Conservation (phyloP, 2,797 vertebrate species). For the Pseudomugil gertrudae region DNA sequence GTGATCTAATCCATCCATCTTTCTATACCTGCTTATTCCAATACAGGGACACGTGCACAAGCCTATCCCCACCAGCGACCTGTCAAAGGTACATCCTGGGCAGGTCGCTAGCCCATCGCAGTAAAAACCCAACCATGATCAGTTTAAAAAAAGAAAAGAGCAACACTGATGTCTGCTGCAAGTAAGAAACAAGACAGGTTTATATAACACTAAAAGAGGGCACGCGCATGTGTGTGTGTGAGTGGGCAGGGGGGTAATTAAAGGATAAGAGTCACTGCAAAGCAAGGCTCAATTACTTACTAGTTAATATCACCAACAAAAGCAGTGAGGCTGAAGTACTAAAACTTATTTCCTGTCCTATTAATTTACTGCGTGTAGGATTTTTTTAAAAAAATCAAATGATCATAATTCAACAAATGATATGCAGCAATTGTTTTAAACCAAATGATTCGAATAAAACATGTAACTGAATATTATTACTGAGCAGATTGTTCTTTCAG, state of each 20-base stretch:
- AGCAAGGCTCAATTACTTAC: slow-evolving; percentile 28
- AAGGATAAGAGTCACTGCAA: not conserved
- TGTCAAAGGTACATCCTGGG: too few relatives aligned
- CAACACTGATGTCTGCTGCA: too few relatives aligned
- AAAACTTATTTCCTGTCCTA: slow-evolving; percentile 1
- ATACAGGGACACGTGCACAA: too few relatives aligned
- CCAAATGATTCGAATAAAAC: not conserved
- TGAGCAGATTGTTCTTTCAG: not conserved
- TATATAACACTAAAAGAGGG: not conserved
- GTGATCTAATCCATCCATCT: too few relatives aligned
- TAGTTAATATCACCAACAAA: slow-evolving; percentile 39
- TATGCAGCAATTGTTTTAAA: not conserved
- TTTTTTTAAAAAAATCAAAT: not conserved
- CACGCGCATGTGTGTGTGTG: too few relatives aligned
- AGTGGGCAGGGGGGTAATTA: too few relatives aligned
- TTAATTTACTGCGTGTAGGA: not conserved
- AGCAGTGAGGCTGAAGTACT: slow-evolving; percentile 52
- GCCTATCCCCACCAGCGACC: too few relatives aligned
- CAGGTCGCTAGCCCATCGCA: too few relatives aligned
- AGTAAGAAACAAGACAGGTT: not conserved
- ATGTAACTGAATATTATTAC: not conserved
- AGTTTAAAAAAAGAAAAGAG: too few relatives aligned
- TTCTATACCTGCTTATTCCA: too few relatives aligned
- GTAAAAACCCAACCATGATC: too few relatives aligned
- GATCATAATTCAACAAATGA: not conserved